Evolutionary conservation across 2,113 vertebrate species (phyloP).

Genomic region (Rhinolophus sinicus): DNA sequence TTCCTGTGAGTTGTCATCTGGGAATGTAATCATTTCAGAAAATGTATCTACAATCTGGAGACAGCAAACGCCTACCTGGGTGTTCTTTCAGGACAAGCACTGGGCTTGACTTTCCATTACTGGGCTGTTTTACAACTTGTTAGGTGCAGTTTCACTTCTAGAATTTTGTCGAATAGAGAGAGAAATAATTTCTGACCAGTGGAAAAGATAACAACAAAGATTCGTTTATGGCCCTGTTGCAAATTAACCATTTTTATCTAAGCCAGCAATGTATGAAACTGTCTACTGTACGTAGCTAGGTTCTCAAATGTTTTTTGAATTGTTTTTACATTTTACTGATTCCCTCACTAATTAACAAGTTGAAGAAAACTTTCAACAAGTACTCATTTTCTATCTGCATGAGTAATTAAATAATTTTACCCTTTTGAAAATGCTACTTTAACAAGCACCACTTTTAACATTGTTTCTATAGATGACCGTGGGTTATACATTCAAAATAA

Average conservation of each 20-base stretch:
- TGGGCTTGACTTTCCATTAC: neutral
- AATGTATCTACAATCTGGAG: neutral
- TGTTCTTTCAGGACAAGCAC: neutral
- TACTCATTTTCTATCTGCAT: neutral
- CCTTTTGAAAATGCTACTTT: conserved; percentile 43
- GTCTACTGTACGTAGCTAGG: neutral
- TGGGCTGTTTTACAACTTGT: neutral
- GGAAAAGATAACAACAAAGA: neutral
- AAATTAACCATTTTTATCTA: conserved; percentile 17
- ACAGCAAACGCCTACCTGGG: neutral
- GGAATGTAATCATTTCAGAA: neutral
- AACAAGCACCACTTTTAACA: conserved; percentile 44
- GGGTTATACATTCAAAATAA: neutral
- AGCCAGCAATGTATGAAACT: neutral
- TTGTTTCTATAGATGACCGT: neutral
- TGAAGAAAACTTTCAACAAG: conserved; percentile 55
- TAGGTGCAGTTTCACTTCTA: neutral
- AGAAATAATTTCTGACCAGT: neutral
- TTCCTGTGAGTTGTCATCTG: neutral
- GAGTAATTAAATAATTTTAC: neutral
- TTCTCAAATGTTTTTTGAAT: neutral
- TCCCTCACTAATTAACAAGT: conserved; percentile 32
- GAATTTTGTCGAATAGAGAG: neutral
- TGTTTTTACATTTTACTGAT: conserved; percentile 13
- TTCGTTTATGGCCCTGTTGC: neutral